phyloP scores from a whole-genome alignment of 2,797 vertebrate species.

The Syngnathus acus region DNA sequence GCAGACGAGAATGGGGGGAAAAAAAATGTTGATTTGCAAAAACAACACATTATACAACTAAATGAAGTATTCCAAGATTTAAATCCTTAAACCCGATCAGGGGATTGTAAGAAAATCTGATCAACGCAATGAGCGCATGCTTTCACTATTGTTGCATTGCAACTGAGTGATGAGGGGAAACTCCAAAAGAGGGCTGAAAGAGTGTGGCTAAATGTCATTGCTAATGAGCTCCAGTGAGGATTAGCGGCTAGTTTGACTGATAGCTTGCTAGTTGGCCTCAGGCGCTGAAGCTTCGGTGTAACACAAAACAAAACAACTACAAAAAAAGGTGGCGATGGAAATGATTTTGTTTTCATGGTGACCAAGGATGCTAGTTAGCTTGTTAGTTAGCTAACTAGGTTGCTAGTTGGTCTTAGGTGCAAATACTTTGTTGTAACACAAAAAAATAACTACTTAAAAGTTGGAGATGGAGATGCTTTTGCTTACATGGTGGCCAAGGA shows the following conservation, averaged over 20 bases:
- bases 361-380: too few relatives aligned
- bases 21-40: not conserved
- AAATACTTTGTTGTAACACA: too few relatives aligned
- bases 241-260: constrained; percentile 14
- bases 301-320: not conserved
- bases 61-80: constrained; percentile 2
- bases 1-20: not conserved
- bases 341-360: not conserved
- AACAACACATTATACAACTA: not conserved
- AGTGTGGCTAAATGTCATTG: constrained; percentile 20
- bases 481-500: too few relatives aligned
- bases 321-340: not conserved
- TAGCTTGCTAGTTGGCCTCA: constrained; percentile 14
- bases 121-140: not conserved
- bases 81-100: constrained; percentile 8
- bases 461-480: too few relatives aligned
- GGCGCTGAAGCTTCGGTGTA: constrained; percentile 11
- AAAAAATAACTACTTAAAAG: too few relatives aligned
- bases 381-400: too few relatives aligned
- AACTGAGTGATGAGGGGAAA: constrained; percentile 5
- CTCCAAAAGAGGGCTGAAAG: constrained; percentile 13
- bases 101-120: constrained; percentile 14
- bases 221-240: constrained; percentile 22
- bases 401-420: too few relatives aligned
- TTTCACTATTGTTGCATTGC: constrained; percentile 12